phyloP scores from a whole-genome alignment of 2,888 invertebrate genomes.

The Rotaria socialis region DNA sequence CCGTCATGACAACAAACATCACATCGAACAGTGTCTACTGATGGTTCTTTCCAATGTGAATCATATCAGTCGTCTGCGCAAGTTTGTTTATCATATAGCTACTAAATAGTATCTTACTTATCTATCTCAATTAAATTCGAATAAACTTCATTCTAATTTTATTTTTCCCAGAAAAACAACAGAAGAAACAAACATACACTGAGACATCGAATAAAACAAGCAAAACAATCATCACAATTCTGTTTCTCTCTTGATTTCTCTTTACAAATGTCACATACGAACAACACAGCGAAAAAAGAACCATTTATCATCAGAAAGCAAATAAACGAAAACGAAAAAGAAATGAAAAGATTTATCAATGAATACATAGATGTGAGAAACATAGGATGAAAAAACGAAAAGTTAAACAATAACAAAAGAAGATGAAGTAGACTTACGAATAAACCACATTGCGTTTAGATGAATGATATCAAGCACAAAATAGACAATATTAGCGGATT shows the following conservation, averaged over 20 bases:
- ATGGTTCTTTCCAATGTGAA: too few species aligned
- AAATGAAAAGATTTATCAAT: background rate
- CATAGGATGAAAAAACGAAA: background rate
- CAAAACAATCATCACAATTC: background rate
- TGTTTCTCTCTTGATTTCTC: background rate
- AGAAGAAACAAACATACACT: background rate
- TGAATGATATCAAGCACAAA: slow-evolving; percentile 12
- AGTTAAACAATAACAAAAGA: background rate
- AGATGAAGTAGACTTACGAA: background rate
- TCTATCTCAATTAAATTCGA: background rate
- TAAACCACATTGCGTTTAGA: slow-evolving; percentile 17
- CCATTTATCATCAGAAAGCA: background rate
- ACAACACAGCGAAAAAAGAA: slow-evolving; percentile 11
- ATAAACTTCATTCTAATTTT: background rate
- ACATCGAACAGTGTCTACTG: too few species aligned
- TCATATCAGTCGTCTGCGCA: too few species aligned
- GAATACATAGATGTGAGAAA: slow-evolving; percentile 29
- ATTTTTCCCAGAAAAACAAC: background rate
- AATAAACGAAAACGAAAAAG: background rate
- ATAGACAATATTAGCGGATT: background rate
- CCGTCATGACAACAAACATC: too few species aligned
- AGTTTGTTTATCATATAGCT: background rate
- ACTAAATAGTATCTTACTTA: background rate
- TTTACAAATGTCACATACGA: background rate
- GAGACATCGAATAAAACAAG: background rate